Percentiles rank a stretch among this genome's conserved stretches.
These are phyloP conservation scores for Colossoma macropomum DNA, from an alignment of 2,113 vertebrate species.

Conservation along the genomic window DNA sequence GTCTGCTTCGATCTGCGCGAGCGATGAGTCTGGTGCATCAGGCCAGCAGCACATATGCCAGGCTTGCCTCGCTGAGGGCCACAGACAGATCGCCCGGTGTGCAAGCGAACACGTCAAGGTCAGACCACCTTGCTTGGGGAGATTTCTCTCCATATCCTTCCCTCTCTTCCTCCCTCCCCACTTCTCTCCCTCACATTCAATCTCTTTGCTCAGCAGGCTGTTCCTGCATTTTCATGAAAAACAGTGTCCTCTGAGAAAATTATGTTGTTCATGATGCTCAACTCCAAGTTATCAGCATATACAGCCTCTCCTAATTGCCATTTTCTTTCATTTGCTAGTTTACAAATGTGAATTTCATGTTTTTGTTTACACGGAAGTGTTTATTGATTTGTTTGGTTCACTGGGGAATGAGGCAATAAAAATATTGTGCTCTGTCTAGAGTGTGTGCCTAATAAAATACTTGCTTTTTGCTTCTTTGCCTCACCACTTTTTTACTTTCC, in stretches of 20 bases:
- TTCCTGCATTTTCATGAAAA: slow-evolving; percentile 12
- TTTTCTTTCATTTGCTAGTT: slow-evolving; percentile 9
- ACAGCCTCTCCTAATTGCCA: slow-evolving; percentile 28
- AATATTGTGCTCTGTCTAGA: slow-evolving; percentile 30
- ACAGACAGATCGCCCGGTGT: slow-evolving; percentile 45
- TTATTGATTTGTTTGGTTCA: slow-evolving; percentile 22
- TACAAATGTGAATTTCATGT: slow-evolving; percentile 7
- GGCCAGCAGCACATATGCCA: slow-evolving; percentile 24
- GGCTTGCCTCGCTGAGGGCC: not conserved
- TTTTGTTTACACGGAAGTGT: slow-evolving; percentile 26
- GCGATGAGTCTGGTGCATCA: slow-evolving; percentile 30
- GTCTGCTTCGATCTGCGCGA: slow-evolving; percentile 52
- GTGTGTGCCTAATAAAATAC: slow-evolving; percentile 15
- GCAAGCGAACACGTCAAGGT: slow-evolving; percentile 43
- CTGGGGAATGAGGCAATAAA: slow-evolving; percentile 2
- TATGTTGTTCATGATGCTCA: slow-evolving; percentile 33
- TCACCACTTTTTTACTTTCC: not conserved
- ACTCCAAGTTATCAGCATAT: slow-evolving; percentile 34
- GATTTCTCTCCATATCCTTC: slow-evolving; percentile 17
- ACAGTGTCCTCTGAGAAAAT: slow-evolving; percentile 49
- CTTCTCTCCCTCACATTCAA: slow-evolving; percentile 32
- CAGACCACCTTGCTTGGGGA: not conserved
- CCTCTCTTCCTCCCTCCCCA: slow-evolving; percentile 17
- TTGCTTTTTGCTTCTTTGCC: not conserved
- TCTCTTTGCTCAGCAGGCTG: slow-evolving; percentile 34